phyloP scores from a whole-genome alignment of 2,888 invertebrate genomes.

The Gymnosoma rotundatum region DNA sequence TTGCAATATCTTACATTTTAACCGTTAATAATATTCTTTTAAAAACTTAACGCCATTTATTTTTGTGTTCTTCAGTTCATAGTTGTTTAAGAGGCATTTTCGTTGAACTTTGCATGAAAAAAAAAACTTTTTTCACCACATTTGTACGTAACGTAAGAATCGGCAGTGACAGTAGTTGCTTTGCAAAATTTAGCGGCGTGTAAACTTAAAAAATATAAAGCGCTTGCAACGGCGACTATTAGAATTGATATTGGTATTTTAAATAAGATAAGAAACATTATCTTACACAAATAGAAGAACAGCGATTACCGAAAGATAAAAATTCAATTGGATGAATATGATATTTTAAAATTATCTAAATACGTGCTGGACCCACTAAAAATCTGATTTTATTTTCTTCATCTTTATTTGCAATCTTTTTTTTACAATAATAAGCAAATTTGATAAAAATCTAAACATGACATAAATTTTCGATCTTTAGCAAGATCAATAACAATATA shows the following conservation, averaged over 20 bases:
- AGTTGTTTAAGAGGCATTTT: constrained; percentile 56
- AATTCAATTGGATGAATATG: too few species aligned
- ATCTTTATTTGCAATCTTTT: too few species aligned
- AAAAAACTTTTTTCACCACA: background rate
- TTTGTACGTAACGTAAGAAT: background rate
- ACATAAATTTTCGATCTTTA: too few species aligned
- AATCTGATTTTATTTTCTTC: too few species aligned
- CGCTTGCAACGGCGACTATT: background rate
- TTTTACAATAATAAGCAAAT: too few species aligned
- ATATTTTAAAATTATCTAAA: too few species aligned
- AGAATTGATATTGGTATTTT: background rate
- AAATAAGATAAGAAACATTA: background rate
- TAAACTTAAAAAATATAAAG: background rate
- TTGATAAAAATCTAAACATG: too few species aligned
- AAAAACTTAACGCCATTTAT: constrained; percentile 28
- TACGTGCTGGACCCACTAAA: too few species aligned
- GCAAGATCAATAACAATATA: too few species aligned
- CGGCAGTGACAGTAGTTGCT: too few species aligned
- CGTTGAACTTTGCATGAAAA: constrained; percentile 40
- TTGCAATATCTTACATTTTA: background rate
- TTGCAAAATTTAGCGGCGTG: background rate
- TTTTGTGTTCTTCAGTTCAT: background rate
- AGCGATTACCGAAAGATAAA: too few species aligned
- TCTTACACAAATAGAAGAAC: too few species aligned
- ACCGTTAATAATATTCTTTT: background rate